Evolutionary conservation across 2,797 vertebrate genomes (phyloP).

Genomic region (Epinephelus malabaricus): DNA sequence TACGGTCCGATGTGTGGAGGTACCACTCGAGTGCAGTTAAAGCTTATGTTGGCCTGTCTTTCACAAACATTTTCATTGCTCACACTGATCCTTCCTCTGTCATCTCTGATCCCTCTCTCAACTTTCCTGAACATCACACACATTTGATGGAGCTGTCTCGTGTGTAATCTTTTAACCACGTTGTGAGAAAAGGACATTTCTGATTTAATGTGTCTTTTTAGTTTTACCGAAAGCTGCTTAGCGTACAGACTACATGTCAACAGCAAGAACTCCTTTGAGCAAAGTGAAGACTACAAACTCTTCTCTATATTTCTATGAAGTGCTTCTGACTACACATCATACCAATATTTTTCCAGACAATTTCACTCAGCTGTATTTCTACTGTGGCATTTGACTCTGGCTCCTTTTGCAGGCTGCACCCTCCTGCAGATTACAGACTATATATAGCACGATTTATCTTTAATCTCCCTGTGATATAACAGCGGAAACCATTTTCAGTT

Average conservation of each 20-base stretch:
- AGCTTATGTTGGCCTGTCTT: conserved; percentile 50
- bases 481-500: conserved; percentile 62
- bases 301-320: conserved; percentile 28
- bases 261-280: conserved; percentile 25
- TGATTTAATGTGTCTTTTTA: conserved; percentile 49
- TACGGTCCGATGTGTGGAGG: conserved; percentile 47
- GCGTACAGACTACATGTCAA: conserved; percentile 27
- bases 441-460: conserved; percentile 80
- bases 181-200: conserved; percentile 45
- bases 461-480: conserved; percentile 78
- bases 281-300: conserved; percentile 35
- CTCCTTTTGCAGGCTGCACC: conserved; percentile 41
- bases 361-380: conserved; percentile 35
- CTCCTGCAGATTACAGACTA: conserved; percentile 74
- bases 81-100: conserved; percentile 55
- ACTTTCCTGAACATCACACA: conserved; percentile 32
- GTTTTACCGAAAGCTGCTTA: conserved; percentile 38
- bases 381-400: conserved; percentile 50
- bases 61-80: conserved; percentile 51
- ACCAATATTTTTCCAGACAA: background rate
- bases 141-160: conserved; percentile 35
- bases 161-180: conserved; percentile 60
- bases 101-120: conserved; percentile 44
- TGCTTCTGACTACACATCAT: conserved; percentile 30
- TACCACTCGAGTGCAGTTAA: conserved; percentile 30